A percentile compares a stretch with the other conserved stretches of the same genome.
Conservation (phyloP, 2,113 vertebrate species). For the Phoenicopterus ruber region DNA sequence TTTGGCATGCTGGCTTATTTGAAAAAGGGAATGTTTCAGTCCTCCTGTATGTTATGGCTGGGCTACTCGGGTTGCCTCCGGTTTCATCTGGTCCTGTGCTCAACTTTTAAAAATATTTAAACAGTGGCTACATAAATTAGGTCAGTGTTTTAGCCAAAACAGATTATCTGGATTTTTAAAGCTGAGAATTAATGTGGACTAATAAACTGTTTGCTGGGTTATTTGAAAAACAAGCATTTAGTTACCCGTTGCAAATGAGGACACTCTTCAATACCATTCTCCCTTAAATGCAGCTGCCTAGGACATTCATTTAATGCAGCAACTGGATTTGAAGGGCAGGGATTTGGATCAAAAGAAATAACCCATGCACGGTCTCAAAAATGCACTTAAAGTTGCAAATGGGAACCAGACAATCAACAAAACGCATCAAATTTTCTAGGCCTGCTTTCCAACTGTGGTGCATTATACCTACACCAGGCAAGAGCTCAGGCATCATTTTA, state of each 20-base stretch:
- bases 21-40: neutral
- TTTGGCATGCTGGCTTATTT: neutral
- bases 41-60: neutral
- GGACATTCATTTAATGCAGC: neutral
- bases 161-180: neutral
- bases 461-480: neutral
- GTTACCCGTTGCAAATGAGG: neutral
- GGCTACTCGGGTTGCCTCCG: neutral
- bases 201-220: neutral
- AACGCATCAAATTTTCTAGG: neutral
- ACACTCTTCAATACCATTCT: neutral
- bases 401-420: neutral
- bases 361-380: neutral
- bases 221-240: neutral
- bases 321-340: neutral
- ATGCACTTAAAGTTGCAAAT: neutral
- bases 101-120: neutral
- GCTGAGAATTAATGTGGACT: neutral
- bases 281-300: neutral
- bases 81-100: neutral
- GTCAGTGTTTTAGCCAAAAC: neutral
- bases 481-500: neutral
- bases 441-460: neutral
- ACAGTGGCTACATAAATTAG: neutral
- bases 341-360: neutral